Base-by-base conservation (phyloP, 2,888 invertebrate species). In the Habroteleia sp. region DNA sequence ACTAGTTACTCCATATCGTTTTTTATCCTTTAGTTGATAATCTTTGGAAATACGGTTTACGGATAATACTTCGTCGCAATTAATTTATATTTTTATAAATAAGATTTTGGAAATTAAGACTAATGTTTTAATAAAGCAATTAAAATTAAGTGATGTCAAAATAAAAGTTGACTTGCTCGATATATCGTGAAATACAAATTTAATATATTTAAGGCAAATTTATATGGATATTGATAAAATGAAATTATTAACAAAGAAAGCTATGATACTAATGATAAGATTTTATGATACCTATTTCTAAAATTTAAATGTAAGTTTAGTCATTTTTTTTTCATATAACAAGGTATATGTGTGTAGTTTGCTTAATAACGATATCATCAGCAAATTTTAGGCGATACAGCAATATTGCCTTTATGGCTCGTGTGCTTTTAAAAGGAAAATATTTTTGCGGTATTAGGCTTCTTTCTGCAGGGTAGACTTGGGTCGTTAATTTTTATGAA, bases 291-390 rank as follows among this genome's bases (percentile, higher is more conserved):
- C n/a, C n/a, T n/a, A n/a, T n/a, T n/a, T n/a, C n/a, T n/a, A n/a
- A n/a, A n/a, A n/a, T n/a, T n/a, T n/a, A n/a, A n/a, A n/a, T n/a
- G n/a, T n/a, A n/a, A n/a, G 25, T 10, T 20, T 4, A 20, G 20
- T 3, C 20, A 20, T 20, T 20, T 20, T 4, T 3, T 20, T 20
- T 3, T 4, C 2, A 20, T 3, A 20, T 20, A 20, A 6, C 7
- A 25, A 25, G 7, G 7, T 5, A 10, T 10, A 1, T 33, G 7
- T 63, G 84, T 85, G 84, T 84, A 84, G 29, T 84, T 87, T 86
- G 85, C 85, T 85, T 84, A 87, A 85, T 87, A 87, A 87, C 84
- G 86, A 86, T 81, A 83, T 85, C 86, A 87, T 87, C 87, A 87
- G 83, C 81, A 82, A 81, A 62, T 82, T 81, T 79, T 81, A 82